Base-by-base conservation (phyloP, 1,140 invertebrate species). In the Dinoponera quadriceps region DNA sequence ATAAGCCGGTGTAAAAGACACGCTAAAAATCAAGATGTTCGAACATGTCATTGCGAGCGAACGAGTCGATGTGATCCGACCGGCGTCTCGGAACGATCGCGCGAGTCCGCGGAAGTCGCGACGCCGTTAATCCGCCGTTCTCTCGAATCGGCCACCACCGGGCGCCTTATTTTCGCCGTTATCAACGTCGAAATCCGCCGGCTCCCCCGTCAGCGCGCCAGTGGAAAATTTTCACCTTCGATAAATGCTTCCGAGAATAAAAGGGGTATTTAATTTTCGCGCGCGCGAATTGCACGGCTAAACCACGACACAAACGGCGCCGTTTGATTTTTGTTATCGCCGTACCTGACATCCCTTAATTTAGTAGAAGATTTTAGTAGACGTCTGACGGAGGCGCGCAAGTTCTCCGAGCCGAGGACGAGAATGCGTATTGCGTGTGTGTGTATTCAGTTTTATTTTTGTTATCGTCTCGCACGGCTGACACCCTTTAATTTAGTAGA, bases 401-500 rank as follows among this genome's bases (percentile, higher is more conserved):
- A 44, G 38, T 44, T 44, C 51, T 77, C 20, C 29, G 33, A 69
- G 69, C 33, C 33, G 75, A 27, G 33, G 54, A 44, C 27, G 49
- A 69, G 38, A 9, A 44, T 44, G 7, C 38, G 38, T n/a, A n/a
- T n/a, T n/a, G n/a, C n/a, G n/a, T n/a, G n/a, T 44, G 38, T 80
- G 65, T 71, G 65, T 80, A 80, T 71, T 80, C 27, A 82, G 48
- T 54, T 74, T 62, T 73, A 73, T 62, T 60, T 82, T 82, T 57
- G 55, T 57, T 57, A 57, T 57, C 48, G 33, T 62, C 78, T 82
- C 55, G n/a, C 16, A 11, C 44, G 66, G 20, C 14, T 82, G 57
- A 82, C 71, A 74, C 33, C 63, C 57, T 74, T 81, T 38, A 82
- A 82, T 82, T 82, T 82, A 82, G 69, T 73, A 82, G 69, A 82